Percentiles rank a stretch among this genome's conserved stretches.
These are phyloP conservation scores for Phytoseiulus persimilis DNA, from an alignment of 2,888 invertebrate genomes.

Conservation along the genomic window DNA sequence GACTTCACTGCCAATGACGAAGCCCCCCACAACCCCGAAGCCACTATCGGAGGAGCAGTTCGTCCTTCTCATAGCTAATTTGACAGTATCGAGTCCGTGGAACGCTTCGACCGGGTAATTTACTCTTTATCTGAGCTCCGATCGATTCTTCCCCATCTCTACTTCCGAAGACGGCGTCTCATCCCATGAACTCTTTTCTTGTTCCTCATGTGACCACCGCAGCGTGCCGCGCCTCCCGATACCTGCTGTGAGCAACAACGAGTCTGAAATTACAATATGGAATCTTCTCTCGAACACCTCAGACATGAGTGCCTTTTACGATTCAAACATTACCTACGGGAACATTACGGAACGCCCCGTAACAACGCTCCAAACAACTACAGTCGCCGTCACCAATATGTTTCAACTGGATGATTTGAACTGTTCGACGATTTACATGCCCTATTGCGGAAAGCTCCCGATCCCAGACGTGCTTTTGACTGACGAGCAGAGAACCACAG, in stretches of 20 bases:
- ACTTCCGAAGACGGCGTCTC: too few species aligned
- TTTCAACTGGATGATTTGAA: slow-evolving; percentile 14
- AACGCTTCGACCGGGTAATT: not conserved
- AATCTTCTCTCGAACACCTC: not conserved
- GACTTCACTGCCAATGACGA: slow-evolving; percentile 43
- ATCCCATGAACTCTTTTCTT: not conserved
- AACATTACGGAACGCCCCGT: slow-evolving; percentile 19
- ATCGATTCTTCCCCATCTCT: too few species aligned
- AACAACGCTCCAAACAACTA: slow-evolving; percentile 12
- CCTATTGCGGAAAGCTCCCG: slow-evolving; percentile 10
- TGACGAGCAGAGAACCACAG: not conserved
- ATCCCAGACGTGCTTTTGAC: not conserved
- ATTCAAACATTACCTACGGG: not conserved
- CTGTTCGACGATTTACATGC: not conserved
- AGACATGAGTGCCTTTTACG: not conserved
- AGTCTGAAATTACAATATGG: not conserved
- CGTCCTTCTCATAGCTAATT: not conserved
- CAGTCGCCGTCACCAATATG: not conserved
- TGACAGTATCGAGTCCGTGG: not conserved
- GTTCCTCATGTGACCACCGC: not conserved
- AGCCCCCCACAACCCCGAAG: slow-evolving; percentile 43
- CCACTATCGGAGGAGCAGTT: not conserved
- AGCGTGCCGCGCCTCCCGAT: not conserved
- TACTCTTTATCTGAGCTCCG: too few species aligned
- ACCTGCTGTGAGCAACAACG: not conserved